A percentile compares a stretch with the other conserved stretches of the same genome.
Evolutionary conservation across 2,797 vertebrate genomes (phyloP).

Genomic region (Poeciliopsis infans): DNA sequence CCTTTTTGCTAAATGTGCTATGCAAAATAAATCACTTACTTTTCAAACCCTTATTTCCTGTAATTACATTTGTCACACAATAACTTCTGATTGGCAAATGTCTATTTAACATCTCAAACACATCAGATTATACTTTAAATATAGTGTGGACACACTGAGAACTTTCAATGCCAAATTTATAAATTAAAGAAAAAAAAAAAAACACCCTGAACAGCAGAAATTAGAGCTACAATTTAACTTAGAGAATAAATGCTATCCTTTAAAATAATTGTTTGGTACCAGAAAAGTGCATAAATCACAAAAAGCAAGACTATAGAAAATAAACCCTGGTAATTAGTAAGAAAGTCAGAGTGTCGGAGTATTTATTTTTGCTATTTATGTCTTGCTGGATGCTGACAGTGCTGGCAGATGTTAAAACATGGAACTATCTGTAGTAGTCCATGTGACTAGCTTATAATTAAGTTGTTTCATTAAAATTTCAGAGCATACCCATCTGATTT

Average conservation of each 20-base stretch:
- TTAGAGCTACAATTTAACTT: background rate
- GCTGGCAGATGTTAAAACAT: conserved; percentile 29
- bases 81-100: background rate
- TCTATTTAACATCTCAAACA: background rate
- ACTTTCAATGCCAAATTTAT: background rate
- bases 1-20: too few relatives aligned
- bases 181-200: background rate
- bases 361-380: conserved; percentile 15
- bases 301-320: background rate
- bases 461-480: conserved; percentile 34
- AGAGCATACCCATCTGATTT: conserved; percentile 5
- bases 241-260: background rate
- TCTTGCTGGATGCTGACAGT: conserved; percentile 13
- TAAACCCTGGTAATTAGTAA: background rate
- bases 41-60: background rate
- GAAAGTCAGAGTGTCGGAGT: background rate
- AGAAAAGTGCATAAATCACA: background rate
- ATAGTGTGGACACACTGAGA: background rate
- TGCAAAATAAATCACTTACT: background rate
- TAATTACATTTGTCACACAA: background rate
- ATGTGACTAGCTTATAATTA: conserved; percentile 10
- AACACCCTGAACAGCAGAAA: background rate
- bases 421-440: conserved; percentile 15
- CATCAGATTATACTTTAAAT: background rate
- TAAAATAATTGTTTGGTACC: background rate